Base-by-base conservation (phyloP, 2,113 vertebrate genomes). In the Nannobrachium achirus region DNA sequence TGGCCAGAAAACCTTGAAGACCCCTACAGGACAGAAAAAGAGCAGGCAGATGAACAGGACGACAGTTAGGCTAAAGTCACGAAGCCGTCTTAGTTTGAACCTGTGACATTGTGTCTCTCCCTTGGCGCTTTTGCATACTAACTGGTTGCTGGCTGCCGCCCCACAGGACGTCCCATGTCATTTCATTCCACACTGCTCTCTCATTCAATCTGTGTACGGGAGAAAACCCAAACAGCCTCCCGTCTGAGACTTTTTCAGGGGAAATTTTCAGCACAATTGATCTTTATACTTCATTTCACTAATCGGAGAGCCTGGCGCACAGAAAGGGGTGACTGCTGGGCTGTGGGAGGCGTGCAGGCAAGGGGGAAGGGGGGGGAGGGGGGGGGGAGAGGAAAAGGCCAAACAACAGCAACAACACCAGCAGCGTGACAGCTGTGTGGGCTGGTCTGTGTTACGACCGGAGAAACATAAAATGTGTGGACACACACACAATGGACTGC, bases 261-360 rank as follows among this genome's bases (percentile, higher is more conserved):
- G 83, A 82, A 77, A 81, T 84, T 80, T 86, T 86, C 75, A 71
- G 81, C 51, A 44, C 86, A 81, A 82, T 83, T 89, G 87, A 90
- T 90, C 85, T 89, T 82, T 40, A 40, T 80, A 86, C 78, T 78
- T 86, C 73, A 83, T 80, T 87, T 87, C 82, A 72, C 84, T 55
- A 73, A 82, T 72, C 82, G 78, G 63, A 69, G 65, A 81, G 75
- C 69, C 80, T 51, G 71, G 57, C 73, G 78, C 59, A 4, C 20
- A 60, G 63, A 66, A 52, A 66, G 67, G 25, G 25, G 25, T n/a
- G 66, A 53, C 46, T 44, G 67, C 55, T 74, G n/a, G 1, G 63
- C 49, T 33, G 25, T 33, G 25, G 25, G 25, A 33, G 25, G 25
- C 25, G 25, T 33, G 25, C 25, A 33, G 69, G 84, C 73, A 75